Conservation (phyloP, 2,888 invertebrate genomes). For the Polymixis lichenea region DNA sequence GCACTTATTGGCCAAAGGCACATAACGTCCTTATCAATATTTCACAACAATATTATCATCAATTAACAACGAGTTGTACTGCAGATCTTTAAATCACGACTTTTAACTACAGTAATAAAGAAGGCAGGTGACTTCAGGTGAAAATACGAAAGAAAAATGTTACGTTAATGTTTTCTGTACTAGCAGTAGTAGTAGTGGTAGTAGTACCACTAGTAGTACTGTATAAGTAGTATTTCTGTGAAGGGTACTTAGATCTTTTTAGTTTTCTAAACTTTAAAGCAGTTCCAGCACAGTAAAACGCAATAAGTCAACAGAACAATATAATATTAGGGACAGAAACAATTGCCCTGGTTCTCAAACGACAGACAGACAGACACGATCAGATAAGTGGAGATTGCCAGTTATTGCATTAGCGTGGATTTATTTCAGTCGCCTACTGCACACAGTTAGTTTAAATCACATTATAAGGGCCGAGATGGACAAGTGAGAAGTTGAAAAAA, state of each 20-base stretch:
- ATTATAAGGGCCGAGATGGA: conserved; percentile 16
- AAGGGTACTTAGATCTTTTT: too few species aligned
- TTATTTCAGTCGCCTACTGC: conserved; percentile 50
- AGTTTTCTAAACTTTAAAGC: too few species aligned
- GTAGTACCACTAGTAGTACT: too few species aligned
- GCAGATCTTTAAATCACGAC: background rate
- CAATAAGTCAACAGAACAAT: conserved; percentile 1
- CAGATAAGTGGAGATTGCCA: conserved; percentile 41
- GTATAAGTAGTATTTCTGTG: too few species aligned
- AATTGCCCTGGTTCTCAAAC: conserved; percentile 42
- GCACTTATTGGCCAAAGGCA: background rate
- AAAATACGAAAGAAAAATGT: too few species aligned
- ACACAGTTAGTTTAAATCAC: conserved; percentile 15
- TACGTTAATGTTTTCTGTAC: too few species aligned
- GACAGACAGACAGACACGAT: conserved; percentile 44
- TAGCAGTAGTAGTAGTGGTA: too few species aligned
- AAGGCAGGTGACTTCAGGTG: too few species aligned
- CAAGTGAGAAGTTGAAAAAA: conserved; percentile 1
- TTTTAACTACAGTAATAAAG: background rate
- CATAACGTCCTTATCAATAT: background rate
- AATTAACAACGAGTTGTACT: background rate
- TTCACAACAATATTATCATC: background rate
- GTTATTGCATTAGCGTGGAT: conserved; percentile 55
- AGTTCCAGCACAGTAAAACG: background rate
- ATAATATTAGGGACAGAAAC: conserved; percentile 17